Evolutionary conservation across 2,888 invertebrate species (phyloP).

Genomic region (Lepidonotus clava): DNA sequence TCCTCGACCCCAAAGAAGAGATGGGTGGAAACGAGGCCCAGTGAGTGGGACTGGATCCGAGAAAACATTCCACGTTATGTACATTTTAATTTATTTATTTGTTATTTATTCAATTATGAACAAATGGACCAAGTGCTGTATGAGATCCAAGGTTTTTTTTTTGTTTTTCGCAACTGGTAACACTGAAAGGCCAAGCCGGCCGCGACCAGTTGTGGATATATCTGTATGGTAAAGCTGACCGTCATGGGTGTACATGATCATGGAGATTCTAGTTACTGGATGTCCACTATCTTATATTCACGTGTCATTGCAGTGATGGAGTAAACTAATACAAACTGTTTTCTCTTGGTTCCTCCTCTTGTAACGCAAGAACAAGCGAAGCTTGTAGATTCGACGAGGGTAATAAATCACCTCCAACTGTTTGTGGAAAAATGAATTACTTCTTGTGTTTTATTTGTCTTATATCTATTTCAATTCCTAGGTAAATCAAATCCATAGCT

Average conservation of each 20-base stretch:
- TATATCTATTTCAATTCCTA: too few species aligned
- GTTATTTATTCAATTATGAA: constrained; percentile 23
- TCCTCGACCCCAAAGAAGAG: too few species aligned
- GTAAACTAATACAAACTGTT: constrained; percentile 19
- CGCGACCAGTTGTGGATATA: too few species aligned
- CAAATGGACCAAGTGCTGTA: constrained; percentile 20
- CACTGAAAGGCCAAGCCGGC: background rate
- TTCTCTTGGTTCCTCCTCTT: constrained; percentile 21
- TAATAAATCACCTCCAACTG: constrained; percentile 23
- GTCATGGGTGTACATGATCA: constrained; percentile 4
- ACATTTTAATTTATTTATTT: constrained; percentile 31
- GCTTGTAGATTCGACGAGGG: constrained; percentile 24
- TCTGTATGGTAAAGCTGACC: too few species aligned
- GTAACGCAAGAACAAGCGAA: constrained; percentile 28
- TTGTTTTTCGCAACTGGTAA: background rate
- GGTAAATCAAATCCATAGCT: too few species aligned
- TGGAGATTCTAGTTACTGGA: background rate
- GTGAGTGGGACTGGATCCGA: constrained; percentile 24
- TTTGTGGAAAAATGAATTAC: constrained; percentile 10
- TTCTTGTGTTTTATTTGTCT: background rate
- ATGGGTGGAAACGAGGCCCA: too few species aligned
- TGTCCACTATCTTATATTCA: constrained; percentile 28
- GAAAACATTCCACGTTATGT: constrained; percentile 24
- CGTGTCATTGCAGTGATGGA: constrained; percentile 1
- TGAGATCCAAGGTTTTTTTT: constrained; percentile 6